Evolutionary conservation across 2,888 invertebrate genomes (phyloP), one percentile per base, ranked within the genome.

Genomic region (Cremastobaeus sp.): DNA sequence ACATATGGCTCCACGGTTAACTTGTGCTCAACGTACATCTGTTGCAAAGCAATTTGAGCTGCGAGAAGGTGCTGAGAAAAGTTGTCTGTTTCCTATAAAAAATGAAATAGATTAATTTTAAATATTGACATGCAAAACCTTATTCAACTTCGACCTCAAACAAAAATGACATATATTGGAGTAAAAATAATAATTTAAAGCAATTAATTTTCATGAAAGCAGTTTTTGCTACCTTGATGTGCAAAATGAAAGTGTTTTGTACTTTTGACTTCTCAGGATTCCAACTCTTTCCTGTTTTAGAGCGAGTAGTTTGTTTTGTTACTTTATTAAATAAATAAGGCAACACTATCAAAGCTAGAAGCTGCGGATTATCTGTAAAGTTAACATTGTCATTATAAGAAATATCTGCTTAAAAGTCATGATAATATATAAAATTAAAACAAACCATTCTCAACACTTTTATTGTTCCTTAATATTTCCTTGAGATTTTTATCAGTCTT

Each of bases 1-100:
- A 68, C 41, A 35, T 45, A 71, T 6, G 71, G 55, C 48, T 75
- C 52, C 0, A 75, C 12, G 25, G 45, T 35, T 6, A 71, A 35
- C 17, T 62, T 75, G 15, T 68, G 62, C 0, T 60, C 62, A 55
- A 35, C 17, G 20, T 57, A 28, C 21, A 64, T 18, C n/a, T 48
- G 15, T 28, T 37, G 25, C 6, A 30, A 35, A 14, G 3, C 14
- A 4, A 55, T n/a, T 25, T 48, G 30, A 20, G 30, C 52, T n/a
- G 28, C 21, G 21, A 32, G 9, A 8, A 59, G 39, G 8, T 30
- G 48, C 6, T 59, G 39, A 17, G 21, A 30, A 32, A 66, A 47
- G 9, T 47, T 41, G 3, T 57, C 59, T 8, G 72, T 72, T 47
- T 57, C 52, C 65, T 72, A 15, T 35, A 57, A 57, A 43, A 9